Percentiles rank a stretch among this genome's conserved stretches.
phyloP scores from a whole-genome alignment of 37 sponge, comb jelly and placozoan species.

The Cladorhizidae sp. region DNA sequence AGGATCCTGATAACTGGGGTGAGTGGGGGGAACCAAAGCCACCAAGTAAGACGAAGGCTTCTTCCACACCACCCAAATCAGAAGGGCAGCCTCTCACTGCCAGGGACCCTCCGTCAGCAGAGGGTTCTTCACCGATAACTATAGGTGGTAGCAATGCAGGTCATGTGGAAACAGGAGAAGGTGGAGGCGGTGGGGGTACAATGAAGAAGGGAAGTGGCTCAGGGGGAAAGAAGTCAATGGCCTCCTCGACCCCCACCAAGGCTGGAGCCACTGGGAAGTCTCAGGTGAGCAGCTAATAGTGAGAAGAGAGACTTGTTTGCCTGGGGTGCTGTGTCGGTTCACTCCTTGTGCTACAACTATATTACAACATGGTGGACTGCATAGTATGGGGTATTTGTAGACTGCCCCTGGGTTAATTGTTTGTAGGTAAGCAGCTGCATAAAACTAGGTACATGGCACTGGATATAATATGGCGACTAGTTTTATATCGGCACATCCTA shows the following conservation, averaged over 20 bases:
- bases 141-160: background rate
- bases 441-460: no score
- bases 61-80: background rate
- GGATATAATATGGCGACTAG: no score
- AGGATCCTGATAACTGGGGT: slow-evolving; percentile 2
- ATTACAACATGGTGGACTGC: no score
- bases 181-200: slow-evolving; percentile 1
- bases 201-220: background rate
- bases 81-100: background rate
- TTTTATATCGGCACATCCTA: no score
- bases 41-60: background rate
- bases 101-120: background rate
- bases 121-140: background rate
- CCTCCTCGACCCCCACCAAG: slow-evolving; percentile 48
- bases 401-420: no score
- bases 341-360: no score
- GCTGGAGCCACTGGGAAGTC: slow-evolving; percentile 2
- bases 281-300: no score
- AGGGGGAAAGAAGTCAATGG: background rate
- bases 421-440: no score
- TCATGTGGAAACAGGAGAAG: background rate
- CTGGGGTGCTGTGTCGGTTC: no score
- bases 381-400: no score
- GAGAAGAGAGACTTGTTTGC: no score
- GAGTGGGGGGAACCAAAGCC: slow-evolving; percentile 11